Conservation (phyloP, 2,797 vertebrate genomes). For the Anableps anableps region DNA sequence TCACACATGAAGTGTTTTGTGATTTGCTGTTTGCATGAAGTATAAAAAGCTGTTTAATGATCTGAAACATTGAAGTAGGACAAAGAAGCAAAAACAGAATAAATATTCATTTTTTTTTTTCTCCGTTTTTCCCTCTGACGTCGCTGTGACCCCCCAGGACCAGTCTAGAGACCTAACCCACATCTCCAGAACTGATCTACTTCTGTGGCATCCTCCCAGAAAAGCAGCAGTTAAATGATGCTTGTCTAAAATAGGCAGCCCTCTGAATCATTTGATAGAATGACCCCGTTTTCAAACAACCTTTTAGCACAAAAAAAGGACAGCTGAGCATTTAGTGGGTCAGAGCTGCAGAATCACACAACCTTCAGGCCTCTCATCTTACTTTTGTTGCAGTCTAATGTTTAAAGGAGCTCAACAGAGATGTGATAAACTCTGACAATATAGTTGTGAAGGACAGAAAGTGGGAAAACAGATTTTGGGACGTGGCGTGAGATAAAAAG, state of each 20-base stretch:
- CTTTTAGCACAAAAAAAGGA: constrained; percentile 41
- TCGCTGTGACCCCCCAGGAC: constrained; percentile 3
- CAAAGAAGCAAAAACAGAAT: constrained; percentile 9
- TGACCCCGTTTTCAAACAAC: constrained; percentile 58
- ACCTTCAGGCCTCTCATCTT: constrained; percentile 34
- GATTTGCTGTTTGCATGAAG: neutral
- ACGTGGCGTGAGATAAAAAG: constrained; percentile 4
- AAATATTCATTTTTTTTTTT: constrained; percentile 10
- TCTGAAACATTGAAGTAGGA: neutral
- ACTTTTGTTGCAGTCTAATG: constrained; percentile 3
- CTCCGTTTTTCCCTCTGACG: neutral
- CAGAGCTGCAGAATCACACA: constrained; percentile 31
- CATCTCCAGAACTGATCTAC: constrained; percentile 44
- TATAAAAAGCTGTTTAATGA: neutral
- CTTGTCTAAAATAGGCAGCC: constrained; percentile 62
- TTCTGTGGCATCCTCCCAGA: constrained; percentile 51
- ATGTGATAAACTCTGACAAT: constrained; percentile 10
- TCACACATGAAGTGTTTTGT: too few relatives aligned
- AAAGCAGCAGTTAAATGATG: constrained; percentile 46
- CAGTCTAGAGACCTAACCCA: constrained; percentile 51
- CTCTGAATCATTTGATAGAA: constrained; percentile 43
- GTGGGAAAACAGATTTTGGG: neutral
- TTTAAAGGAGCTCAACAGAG: constrained; percentile 10
- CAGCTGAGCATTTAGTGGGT: constrained; percentile 48
- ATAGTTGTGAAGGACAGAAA: constrained; percentile 3